Evolutionary conservation across 2,797 vertebrate species (phyloP).

Genomic region (Falco peregrinus): DNA sequence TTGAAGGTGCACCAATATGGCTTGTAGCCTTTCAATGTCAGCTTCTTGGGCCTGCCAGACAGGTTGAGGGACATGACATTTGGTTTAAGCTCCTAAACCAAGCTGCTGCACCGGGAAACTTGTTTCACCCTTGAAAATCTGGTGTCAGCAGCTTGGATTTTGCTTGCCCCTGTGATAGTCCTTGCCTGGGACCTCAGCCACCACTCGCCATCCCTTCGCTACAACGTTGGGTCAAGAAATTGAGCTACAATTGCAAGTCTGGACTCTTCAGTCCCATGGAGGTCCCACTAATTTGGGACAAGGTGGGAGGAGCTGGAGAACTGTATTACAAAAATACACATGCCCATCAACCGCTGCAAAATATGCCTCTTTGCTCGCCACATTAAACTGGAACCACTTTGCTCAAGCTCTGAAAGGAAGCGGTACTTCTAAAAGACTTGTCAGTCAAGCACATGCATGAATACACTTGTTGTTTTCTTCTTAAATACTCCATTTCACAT

Average conservation of each 20-base stretch:
- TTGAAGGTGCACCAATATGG: slow-evolving; percentile 99
- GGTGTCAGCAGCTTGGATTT: not conserved
- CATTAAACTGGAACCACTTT: not conserved
- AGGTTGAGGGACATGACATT: not conserved
- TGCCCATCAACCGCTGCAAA: not conserved
- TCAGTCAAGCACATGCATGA: not conserved
- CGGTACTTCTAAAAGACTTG: not conserved
- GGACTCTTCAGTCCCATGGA: not conserved
- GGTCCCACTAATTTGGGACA: not conserved
- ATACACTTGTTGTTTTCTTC: not conserved
- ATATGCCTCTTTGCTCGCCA: not conserved
- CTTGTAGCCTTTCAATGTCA: slow-evolving; percentile 98
- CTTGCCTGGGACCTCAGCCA: not conserved
- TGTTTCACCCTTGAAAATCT: not conserved
- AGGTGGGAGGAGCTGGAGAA: not conserved
- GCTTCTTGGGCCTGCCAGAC: slow-evolving; percentile 91
- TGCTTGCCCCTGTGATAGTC: accelerated
- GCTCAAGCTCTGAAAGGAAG: not conserved
- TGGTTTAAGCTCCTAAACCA: not conserved
- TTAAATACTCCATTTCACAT: not conserved
- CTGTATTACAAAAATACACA: not conserved
- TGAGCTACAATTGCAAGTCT: not conserved
- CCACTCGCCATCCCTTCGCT: too few species aligned
- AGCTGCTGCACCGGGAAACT: not conserved
- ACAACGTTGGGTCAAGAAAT: not conserved